Evolutionary conservation across 1,140 invertebrate genomes (phyloP).

Genomic region (Thereuonema tuberculata): DNA sequence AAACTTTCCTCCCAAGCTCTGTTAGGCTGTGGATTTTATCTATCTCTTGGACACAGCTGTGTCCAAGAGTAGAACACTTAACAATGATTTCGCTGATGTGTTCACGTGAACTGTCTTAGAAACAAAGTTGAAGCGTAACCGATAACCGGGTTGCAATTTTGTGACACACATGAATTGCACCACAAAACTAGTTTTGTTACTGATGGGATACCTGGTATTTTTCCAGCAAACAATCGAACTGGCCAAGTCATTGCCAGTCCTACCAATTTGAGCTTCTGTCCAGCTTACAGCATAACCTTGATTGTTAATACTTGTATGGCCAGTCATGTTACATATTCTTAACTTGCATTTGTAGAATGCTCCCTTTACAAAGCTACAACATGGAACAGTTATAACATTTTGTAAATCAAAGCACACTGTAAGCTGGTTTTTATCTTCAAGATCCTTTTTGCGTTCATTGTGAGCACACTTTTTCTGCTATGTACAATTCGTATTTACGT

Average conservation of each 20-base stretch:
- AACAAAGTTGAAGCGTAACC: background rate
- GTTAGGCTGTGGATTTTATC: background rate
- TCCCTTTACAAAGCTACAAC: background rate
- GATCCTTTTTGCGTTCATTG: background rate
- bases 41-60: background rate
- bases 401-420: background rate
- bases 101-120: background rate
- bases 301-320: background rate
- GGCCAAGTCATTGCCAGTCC: background rate
- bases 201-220: background rate
- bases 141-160: background rate
- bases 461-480: background rate
- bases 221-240: background rate
- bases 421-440: background rate
- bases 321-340: background rate
- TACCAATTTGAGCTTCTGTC: background rate
- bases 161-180: background rate
- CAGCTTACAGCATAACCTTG: background rate
- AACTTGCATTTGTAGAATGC: background rate
- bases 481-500: background rate
- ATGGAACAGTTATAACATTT: background rate
- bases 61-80: background rate
- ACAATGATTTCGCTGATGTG: background rate
- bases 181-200: background rate
- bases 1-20: background rate